These are phyloP conservation scores for Columbina picui DNA, from an alignment of 2,113 vertebrate genomes.

Conservation along the genomic window DNA sequence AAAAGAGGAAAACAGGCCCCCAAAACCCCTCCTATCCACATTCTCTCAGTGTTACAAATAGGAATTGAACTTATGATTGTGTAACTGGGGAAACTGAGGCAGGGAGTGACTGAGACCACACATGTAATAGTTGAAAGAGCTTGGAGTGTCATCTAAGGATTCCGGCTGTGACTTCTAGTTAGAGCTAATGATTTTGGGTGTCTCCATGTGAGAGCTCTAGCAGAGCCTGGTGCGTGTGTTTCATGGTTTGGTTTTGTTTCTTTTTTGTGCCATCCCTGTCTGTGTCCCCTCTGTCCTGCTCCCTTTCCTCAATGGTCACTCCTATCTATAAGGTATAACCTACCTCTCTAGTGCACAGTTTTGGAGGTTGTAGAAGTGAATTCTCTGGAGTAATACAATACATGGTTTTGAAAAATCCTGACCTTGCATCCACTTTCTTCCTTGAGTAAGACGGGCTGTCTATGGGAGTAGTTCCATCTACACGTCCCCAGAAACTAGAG, in stretches of 20 bases:
- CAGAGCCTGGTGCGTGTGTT: neutral
- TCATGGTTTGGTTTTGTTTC: neutral
- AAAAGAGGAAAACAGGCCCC: neutral
- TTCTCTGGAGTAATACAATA: neutral
- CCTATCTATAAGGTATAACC: fast-evolving
- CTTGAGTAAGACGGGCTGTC: neutral
- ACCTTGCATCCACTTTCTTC: neutral
- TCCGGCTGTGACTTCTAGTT: neutral
- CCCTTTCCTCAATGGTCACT: neutral
- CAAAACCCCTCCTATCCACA: neutral
- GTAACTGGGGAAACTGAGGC: neutral
- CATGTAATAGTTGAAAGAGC: neutral
- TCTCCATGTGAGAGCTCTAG: neutral
- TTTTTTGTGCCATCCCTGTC: fast-evolving
- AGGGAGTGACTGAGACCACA: neutral
- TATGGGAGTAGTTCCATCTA: neutral
- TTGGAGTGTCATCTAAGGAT: neutral
- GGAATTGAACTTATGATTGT: neutral
- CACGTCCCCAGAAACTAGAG: fast-evolving
- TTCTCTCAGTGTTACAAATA: neutral
- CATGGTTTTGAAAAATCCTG: neutral
- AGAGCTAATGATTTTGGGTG: neutral
- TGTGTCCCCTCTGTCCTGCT: fast-evolving
- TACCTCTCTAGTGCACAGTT: neutral
- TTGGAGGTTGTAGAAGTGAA: neutral